Evolutionary conservation across 2,888 invertebrate species (phyloP).

Genomic region (Athalia rosae): DNA sequence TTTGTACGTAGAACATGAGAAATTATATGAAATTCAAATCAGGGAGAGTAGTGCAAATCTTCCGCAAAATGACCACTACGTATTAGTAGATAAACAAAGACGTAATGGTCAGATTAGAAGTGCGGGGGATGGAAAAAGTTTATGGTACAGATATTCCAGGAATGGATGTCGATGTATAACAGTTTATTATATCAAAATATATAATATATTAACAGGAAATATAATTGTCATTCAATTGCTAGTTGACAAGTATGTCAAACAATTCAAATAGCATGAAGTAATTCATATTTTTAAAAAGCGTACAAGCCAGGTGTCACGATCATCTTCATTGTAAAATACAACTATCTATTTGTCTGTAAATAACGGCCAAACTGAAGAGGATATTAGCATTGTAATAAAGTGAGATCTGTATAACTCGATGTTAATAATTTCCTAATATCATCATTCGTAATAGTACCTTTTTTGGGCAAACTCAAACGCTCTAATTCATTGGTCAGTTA

Average conservation of each 20-base stretch:
- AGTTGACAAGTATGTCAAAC: slow-evolving; percentile 31
- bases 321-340: background rate
- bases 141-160: background rate
- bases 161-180: slow-evolving; percentile 52
- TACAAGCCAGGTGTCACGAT: slow-evolving; percentile 24
- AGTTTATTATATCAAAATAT: slow-evolving; percentile 66
- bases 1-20: too few relatives aligned
- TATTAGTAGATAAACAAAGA: background rate
- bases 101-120: background rate
- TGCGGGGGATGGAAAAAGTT: too few relatives aligned
- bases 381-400: background rate
- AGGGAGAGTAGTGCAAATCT: too few relatives aligned
- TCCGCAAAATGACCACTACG: too few relatives aligned
- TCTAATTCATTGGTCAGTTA: background rate
- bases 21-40: too few relatives aligned
- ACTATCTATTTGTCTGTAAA: slow-evolving; percentile 6
- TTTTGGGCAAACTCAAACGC: background rate
- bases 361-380: slow-evolving; percentile 13
- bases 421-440: too few relatives aligned
- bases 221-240: slow-evolving; percentile 47
- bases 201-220: slow-evolving; percentile 60
- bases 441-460: too few relatives aligned
- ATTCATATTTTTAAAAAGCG: slow-evolving; percentile 26
- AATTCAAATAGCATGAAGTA: slow-evolving; percentile 32
- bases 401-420: too few relatives aligned